phyloP scores from a whole-genome alignment of 2,888 invertebrate species.

The Caenorhabditis sp. region DNA sequence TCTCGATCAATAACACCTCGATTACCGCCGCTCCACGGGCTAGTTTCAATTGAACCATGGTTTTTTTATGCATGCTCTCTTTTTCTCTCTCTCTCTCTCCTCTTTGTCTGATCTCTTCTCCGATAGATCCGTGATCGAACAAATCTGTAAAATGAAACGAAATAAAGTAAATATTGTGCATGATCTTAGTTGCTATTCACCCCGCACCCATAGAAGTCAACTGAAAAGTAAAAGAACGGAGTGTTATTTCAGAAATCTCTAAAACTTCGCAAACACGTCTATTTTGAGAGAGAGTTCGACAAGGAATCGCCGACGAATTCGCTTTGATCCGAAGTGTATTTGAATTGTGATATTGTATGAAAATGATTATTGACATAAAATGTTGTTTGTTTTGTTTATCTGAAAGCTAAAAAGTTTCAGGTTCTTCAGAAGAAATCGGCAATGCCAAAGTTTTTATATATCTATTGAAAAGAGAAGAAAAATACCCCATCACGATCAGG shows the following conservation, averaged over 20 bases:
- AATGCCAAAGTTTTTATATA: no score
- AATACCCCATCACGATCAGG: no score
- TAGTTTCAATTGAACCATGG: constrained; percentile 62
- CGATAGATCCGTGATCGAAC: constrained; percentile 6
- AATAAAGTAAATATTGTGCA: constrained; percentile 15
- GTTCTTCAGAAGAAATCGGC: no score
- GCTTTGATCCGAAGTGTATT: no score
- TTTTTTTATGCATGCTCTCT: no score
- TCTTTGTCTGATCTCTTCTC: constrained; percentile 4
- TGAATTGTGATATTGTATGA: not conserved
- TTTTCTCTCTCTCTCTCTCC: no score
- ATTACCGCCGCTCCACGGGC: constrained; percentile 51
- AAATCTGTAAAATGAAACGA: constrained; percentile 1
- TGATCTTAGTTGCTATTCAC: not conserved
- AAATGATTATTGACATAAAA: no score
- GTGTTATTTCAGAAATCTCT: constrained; percentile 27
- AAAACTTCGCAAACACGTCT: constrained; percentile 9
- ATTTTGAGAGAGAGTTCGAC: constrained; percentile 19
- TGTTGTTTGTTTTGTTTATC: not conserved
- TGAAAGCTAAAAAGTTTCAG: not conserved
- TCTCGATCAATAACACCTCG: constrained; percentile 56
- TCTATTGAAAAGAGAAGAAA: no score
- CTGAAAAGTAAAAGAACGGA: not conserved
- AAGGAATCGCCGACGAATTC: constrained; percentile 12
- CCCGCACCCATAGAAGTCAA: not conserved